Conservation (phyloP, 2,888 invertebrate genomes). For the Leptinotarsa juncta region DNA sequence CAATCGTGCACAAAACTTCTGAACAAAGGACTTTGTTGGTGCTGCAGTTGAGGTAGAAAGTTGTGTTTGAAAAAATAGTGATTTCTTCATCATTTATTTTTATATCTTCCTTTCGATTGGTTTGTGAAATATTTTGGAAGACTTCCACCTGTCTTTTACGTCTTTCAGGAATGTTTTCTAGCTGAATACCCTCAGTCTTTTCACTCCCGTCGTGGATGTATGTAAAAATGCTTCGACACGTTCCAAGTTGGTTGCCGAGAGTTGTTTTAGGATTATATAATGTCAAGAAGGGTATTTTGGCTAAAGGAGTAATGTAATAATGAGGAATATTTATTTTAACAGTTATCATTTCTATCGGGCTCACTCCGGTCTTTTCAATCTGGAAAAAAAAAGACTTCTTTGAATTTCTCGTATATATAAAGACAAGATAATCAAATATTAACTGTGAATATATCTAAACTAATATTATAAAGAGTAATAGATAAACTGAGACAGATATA, state of each 20-base stretch:
- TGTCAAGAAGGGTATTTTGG: constrained; percentile 45
- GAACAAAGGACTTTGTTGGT: constrained; percentile 57
- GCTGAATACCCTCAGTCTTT: constrained; percentile 1
- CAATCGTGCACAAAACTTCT: constrained; percentile 59
- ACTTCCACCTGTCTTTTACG: constrained; percentile 37
- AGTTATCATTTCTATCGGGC: constrained; percentile 61
- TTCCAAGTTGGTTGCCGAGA: constrained; percentile 53
- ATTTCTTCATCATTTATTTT: constrained; percentile 38
- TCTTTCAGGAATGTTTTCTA: constrained; percentile 12
- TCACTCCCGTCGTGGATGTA: constrained; percentile 39
- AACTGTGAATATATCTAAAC: too few species aligned
- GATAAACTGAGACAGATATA: too few species aligned
- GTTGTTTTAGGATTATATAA: constrained; percentile 49
- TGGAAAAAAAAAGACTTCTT: constrained; percentile 40
- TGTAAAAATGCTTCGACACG: constrained; percentile 49
- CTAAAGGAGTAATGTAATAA: constrained; percentile 36
- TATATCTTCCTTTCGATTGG: constrained; percentile 31
- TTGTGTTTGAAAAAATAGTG: constrained; percentile 44
- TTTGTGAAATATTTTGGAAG: constrained; percentile 32
- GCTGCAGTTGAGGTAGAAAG: constrained; percentile 62
- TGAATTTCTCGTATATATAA: too few species aligned
- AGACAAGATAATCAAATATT: too few species aligned
- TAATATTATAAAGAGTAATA: too few species aligned
- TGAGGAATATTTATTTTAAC: constrained; percentile 61
- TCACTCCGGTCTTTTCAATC: constrained; percentile 62